Conservation (phyloP, 2,888 invertebrate species). For the Thalpophila matura region DNA sequence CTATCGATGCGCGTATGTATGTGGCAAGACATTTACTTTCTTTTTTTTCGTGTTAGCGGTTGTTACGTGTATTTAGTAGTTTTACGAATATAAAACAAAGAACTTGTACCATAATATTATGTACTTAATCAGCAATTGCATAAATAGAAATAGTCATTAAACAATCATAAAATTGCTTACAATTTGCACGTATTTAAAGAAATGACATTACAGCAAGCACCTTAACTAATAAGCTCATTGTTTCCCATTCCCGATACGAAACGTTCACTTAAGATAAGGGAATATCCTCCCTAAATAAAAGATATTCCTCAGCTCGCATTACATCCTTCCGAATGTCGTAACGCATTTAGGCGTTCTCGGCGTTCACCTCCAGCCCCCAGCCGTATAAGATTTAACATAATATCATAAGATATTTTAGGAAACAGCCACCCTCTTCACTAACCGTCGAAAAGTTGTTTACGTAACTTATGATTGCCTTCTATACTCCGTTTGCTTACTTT, state of each 20-base stretch:
- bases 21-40: too few relatives aligned
- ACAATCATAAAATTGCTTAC: neutral
- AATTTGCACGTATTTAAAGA: neutral
- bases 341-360: constrained; percentile 67
- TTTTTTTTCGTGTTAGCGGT: too few relatives aligned
- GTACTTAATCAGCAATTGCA: too few relatives aligned
- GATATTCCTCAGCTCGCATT: constrained; percentile 59
- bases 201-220: neutral
- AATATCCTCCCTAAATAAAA: constrained; percentile 62
- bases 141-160: too few relatives aligned
- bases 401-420: constrained; percentile 74
- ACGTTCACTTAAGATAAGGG: constrained; percentile 37
- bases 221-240: constrained; percentile 14
- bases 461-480: constrained; percentile 89
- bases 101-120: too few relatives aligned
- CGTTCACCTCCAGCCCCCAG: constrained; percentile 67
- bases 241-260: constrained; percentile 33
- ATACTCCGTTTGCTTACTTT: constrained; percentile 86
- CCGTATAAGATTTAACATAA: constrained; percentile 75
- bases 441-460: constrained; percentile 85
- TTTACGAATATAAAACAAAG: too few relatives aligned
- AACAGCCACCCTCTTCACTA: constrained; percentile 73
- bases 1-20: too few relatives aligned
- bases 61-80: too few relatives aligned
- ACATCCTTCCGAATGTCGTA: constrained; percentile 65